Base-by-base conservation (phyloP, 2,888 invertebrate species). In the Agrochola macilenta region DNA sequence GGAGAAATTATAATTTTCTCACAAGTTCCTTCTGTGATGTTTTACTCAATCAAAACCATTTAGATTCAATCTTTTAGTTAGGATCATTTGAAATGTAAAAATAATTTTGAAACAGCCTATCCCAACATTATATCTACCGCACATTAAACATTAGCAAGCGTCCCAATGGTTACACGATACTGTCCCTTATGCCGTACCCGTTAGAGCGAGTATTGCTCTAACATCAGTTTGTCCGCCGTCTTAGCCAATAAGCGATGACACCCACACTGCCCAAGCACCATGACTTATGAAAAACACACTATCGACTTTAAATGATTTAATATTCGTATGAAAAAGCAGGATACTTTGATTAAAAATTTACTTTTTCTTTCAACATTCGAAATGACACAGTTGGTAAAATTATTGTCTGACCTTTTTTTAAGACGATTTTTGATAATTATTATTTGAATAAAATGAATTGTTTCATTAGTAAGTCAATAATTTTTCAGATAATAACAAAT, bases 191-290 rank as follows among this genome's bases (percentile, higher is more conserved):
- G 69, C 82, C 84, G 66, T 75, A 69, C 61, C 60, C 49, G 69
- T 84, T 87, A 92, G 87, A 87, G 87, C 83, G 72, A 70, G 89
- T 69, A 77, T 82, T 81, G 86, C 81, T 82, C 86, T 80, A 86
- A 87, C 79, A 88, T 91, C 92, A 92, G 90, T 92, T 91, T 92
- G 92, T 88, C 89, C 79, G 74, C 83, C 83, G 83, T 75, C 82
- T 82, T 81, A 88, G 90, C 88, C 85, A 84, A 81, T 81, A 84
- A 84, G 85, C 77, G 66, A 84, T 73, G 83, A 87, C 84, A 72
- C 82, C 84, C 78, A 89, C 87, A 86, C 86, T 89, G 90, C 89
- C 92, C 90, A 89, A 91, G 86, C 91, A 91, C 90, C 92, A 89
- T 91, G 91, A 87, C 84, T 87, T 85, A 89, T 72, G 30, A 64